Conservation (phyloP, 2,888 invertebrate genomes). For the Clostera curtula region DNA sequence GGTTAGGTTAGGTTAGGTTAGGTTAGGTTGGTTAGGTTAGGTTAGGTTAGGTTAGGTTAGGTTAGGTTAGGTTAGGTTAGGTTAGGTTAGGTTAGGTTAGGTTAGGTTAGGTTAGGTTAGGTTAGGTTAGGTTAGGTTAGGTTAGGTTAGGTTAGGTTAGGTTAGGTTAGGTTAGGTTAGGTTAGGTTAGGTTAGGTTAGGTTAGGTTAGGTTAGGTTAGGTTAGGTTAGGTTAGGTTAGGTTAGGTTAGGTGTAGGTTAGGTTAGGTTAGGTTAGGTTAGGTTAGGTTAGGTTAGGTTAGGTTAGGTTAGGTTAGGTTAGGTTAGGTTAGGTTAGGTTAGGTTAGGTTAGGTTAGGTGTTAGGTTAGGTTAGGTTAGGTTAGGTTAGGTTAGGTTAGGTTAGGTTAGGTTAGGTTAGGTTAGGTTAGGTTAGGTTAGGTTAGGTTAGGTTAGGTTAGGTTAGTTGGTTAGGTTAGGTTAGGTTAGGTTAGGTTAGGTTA, state of each 20-base stretch:
- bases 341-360: constrained; percentile 20
- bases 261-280: constrained; percentile 16
- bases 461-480: constrained; percentile 20
- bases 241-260: constrained; percentile 15
- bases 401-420: constrained; percentile 20
- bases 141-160: constrained; percentile 15
- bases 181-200: constrained; percentile 9
- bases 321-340: constrained; percentile 16
- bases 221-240: constrained; percentile 15
- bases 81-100: constrained; percentile 18
- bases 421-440: constrained; percentile 18
- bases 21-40: constrained; percentile 14
- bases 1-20: constrained; percentile 12
- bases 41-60: constrained; percentile 15
- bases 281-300: constrained; percentile 19
- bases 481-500: constrained; percentile 19
- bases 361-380: constrained; percentile 20
- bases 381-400: constrained; percentile 21
- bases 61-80: constrained; percentile 16
- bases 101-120: constrained; percentile 16
- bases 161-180: constrained; percentile 8
- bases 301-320: constrained; percentile 17
- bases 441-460: constrained; percentile 18
- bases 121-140: constrained; percentile 15
- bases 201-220: constrained; percentile 15